phyloP scores from a whole-genome alignment of 1,140 invertebrate genomes.

The Bombus turneri region DNA sequence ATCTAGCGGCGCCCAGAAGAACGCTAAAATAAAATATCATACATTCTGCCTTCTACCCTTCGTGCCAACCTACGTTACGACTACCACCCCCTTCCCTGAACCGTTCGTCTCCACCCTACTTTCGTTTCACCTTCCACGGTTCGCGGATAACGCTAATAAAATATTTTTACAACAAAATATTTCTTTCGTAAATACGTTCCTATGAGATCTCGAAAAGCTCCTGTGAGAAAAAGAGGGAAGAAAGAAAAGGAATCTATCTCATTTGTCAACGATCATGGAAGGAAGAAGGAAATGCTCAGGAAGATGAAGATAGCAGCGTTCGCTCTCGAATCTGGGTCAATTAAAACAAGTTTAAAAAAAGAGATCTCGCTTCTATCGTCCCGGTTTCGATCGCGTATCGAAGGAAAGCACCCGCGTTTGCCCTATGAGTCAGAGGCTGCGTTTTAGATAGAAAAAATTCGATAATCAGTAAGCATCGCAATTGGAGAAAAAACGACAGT shows the following conservation, averaged over 20 bases:
- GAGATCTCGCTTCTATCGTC: not conserved
- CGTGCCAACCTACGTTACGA: slow-evolving; percentile 64
- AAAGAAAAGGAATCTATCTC: slow-evolving; percentile 2
- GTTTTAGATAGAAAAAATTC: not conserved
- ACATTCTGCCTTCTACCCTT: slow-evolving; percentile 77
- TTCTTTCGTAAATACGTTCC: slow-evolving; percentile 45
- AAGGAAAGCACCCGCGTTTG: not conserved
- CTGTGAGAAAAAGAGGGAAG: not conserved
- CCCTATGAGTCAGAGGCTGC: not conserved
- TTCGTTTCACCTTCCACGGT: slow-evolving; percentile 32
- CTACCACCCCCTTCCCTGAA: slow-evolving; percentile 43
- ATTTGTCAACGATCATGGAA: not conserved
- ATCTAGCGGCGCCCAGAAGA: slow-evolving; percentile 81
- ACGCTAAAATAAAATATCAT: slow-evolving; percentile 82
- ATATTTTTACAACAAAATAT: slow-evolving; percentile 24
- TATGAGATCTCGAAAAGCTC: not conserved
- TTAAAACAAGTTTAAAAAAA: slow-evolving; percentile 1
- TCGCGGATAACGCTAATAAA: slow-evolving; percentile 15
- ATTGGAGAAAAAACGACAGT: not conserved
- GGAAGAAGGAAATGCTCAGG: not conserved
- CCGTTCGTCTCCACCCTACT: slow-evolving; percentile 47
- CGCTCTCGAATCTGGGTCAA: not conserved
- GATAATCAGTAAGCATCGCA: not conserved
- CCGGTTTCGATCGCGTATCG: not conserved
- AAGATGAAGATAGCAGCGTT: too few species aligned